Conservation (phyloP, 2,113 vertebrate genomes). For the Lates calcarifer region DNA sequence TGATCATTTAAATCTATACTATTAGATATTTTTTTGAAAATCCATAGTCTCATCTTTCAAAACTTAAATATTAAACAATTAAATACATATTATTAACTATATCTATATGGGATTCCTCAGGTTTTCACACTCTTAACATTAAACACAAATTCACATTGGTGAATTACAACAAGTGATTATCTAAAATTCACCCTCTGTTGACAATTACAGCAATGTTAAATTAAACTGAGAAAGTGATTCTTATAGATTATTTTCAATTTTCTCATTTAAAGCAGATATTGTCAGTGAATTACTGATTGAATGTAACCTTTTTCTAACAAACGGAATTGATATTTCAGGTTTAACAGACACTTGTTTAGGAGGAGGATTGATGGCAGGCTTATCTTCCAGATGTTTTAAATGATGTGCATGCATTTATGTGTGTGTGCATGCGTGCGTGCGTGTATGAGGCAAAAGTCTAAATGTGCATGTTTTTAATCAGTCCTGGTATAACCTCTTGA, state of each 20-base stretch:
- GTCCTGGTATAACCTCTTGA: constrained; percentile 94
- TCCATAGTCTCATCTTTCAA: background rate
- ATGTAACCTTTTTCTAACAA: constrained; percentile 18
- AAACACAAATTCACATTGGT: background rate
- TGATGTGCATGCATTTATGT: constrained; percentile 39
- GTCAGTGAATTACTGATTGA: constrained; percentile 5
- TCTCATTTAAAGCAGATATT: constrained; percentile 26
- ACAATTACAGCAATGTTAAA: constrained; percentile 12
- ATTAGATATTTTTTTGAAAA: background rate
- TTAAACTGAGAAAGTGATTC: constrained; percentile 6
- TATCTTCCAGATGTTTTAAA: constrained; percentile 62
- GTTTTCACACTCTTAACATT: background rate
- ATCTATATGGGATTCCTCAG: background rate
- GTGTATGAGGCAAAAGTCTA: constrained; percentile 66
- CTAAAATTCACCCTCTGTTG: background rate
- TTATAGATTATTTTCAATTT: constrained; percentile 10
- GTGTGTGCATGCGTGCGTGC: constrained; percentile 36
- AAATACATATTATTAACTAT: background rate
- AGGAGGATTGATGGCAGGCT: constrained; percentile 34
- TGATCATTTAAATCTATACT: background rate
- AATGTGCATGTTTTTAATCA: constrained; percentile 88
- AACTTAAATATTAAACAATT: background rate
- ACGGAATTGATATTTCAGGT: constrained; percentile 22
- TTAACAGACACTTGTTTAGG: constrained; percentile 36
- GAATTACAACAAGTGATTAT: background rate